Conservation (phyloP, 2,888 invertebrate species). For the Calliphora vomitoria region DNA sequence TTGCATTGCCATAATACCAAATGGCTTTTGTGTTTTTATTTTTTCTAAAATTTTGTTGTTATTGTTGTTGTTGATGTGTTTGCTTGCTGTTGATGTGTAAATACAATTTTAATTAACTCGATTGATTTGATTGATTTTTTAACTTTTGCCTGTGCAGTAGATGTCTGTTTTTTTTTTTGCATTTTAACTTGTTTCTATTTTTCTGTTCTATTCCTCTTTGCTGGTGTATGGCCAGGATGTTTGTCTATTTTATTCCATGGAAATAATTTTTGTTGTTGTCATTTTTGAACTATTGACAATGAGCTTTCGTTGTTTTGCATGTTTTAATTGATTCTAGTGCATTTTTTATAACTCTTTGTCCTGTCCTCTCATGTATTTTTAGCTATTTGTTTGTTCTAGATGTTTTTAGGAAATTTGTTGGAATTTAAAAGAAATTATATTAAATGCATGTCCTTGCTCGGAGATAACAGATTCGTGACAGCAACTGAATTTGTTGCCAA, state of each 20-base stretch:
- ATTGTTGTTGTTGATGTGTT: background rate
- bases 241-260: background rate
- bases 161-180: background rate
- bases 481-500: too few species aligned
- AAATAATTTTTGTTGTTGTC: background rate
- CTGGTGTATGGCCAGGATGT: background rate
- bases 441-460: background rate
- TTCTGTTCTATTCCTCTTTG: background rate
- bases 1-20: background rate
- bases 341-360: background rate
- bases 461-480: too few species aligned
- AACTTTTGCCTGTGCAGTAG: slow-evolving; percentile 10
- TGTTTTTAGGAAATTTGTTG: slow-evolving; percentile 11
- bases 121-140: slow-evolving; percentile 57
- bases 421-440: slow-evolving; percentile 1
- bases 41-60: background rate
- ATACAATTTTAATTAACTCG: slow-evolving; percentile 52
- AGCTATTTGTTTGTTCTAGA: background rate
- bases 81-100: slow-evolving; percentile 33
- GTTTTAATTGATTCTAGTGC: slow-evolving; percentile 35
- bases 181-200: background rate
- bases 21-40: background rate
- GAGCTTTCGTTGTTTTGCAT: slow-evolving; percentile 11
- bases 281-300: slow-evolving; percentile 7
- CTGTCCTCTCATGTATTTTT: background rate